These are phyloP conservation scores for Pachycephus smyrnensis DNA, from an alignment of 2,888 invertebrate genomes.

Conservation along the genomic window DNA sequence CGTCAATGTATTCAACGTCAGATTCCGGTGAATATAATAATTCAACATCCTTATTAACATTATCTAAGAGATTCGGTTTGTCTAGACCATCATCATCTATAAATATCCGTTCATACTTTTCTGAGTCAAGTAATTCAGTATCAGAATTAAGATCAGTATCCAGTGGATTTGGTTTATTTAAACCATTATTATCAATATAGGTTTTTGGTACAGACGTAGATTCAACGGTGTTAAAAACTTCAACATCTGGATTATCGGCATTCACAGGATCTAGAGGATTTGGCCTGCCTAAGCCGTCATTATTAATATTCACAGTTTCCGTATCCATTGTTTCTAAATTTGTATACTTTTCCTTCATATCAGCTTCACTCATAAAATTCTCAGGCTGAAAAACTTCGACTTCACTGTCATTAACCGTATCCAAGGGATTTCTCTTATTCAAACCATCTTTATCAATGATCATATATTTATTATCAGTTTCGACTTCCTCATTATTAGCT, in stretches of 20 bases:
- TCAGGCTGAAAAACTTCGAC: not conserved
- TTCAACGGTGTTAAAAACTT: constrained; percentile 16
- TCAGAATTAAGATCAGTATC: not conserved
- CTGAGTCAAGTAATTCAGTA: not conserved
- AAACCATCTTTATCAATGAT: not conserved
- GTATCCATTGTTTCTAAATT: not conserved
- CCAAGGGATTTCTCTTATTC: not conserved
- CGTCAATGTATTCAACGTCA: not conserved
- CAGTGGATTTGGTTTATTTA: not conserved
- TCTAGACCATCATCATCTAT: not conserved
- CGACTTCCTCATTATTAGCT: not conserved
- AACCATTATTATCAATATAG: not conserved
- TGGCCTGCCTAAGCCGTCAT: not conserved
- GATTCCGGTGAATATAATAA: not conserved
- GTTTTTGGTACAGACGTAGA: not conserved
- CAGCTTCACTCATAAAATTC: not conserved
- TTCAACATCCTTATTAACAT: not conserved
- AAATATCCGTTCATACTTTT: not conserved
- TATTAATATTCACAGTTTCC: not conserved
- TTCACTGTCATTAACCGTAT: not conserved
- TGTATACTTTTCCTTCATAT: not conserved
- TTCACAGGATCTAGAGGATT: not conserved
- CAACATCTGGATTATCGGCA: constrained; percentile 13
- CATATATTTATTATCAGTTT: not conserved
- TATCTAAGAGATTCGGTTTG: not conserved